A percentile compares a stretch with the other conserved stretches of the same genome.
phyloP scores from a whole-genome alignment of 64 coral and sea anemone genomes.

The Pocillopora damicornis region DNA sequence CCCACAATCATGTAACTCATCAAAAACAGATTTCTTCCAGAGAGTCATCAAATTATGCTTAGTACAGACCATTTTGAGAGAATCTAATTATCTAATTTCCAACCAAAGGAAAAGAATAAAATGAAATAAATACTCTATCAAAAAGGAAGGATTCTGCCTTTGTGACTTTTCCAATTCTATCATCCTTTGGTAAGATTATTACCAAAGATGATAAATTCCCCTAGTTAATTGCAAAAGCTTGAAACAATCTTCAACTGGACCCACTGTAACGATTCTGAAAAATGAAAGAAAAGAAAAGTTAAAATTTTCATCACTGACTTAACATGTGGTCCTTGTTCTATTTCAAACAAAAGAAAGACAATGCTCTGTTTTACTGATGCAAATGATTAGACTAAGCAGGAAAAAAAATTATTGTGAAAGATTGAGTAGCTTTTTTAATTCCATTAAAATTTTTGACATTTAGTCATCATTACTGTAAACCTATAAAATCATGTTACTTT shows the following conservation, averaged over 20 bases:
- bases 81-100: not conserved
- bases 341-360: too few relatives aligned
- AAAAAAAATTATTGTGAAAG: too few relatives aligned
- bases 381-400: too few relatives aligned
- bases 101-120: slow-evolving; percentile 8
- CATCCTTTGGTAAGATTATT: not conserved
- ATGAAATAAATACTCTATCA: not conserved
- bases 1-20: too few relatives aligned
- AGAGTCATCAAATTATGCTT: not conserved
- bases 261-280: slow-evolving; percentile 93
- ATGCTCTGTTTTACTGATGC: too few relatives aligned
- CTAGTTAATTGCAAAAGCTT: not conserved
- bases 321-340: too few relatives aligned
- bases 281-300: slow-evolving; percentile 26
- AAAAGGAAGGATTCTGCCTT: not conserved
- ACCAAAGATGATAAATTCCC: not conserved
- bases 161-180: not conserved
- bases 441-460: too few relatives aligned
- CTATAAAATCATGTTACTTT: too few relatives aligned
- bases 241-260: slow-evolving; percentile 70
- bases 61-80: not conserved
- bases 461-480: too few relatives aligned
- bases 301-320: too few relatives aligned
- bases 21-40: too few relatives aligned
- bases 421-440: too few relatives aligned